phyloP scores from a whole-genome alignment of 2,113 vertebrate genomes.

The Pterophyllum scalare region DNA sequence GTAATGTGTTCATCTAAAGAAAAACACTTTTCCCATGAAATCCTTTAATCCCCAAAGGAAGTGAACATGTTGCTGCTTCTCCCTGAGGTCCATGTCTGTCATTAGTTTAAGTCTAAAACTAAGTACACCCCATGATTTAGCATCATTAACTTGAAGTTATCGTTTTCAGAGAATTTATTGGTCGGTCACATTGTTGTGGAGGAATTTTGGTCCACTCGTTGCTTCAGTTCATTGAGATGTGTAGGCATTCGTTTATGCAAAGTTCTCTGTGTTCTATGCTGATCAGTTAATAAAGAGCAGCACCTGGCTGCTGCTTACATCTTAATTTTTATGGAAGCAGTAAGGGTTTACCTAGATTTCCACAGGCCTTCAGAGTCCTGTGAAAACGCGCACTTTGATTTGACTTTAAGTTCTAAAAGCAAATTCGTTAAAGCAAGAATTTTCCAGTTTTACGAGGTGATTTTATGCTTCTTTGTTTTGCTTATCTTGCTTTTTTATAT shows the following conservation, averaged over 20 bases:
- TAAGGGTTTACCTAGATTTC: too few relatives aligned
- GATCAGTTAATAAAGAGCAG: too few relatives aligned
- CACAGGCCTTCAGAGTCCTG: too few relatives aligned
- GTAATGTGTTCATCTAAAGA: neutral
- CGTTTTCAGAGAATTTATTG: neutral
- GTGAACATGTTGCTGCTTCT: neutral
- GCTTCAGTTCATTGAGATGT: neutral
- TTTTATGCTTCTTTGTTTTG: neutral
- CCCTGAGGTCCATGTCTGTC: neutral
- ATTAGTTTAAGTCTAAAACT: too few relatives aligned
- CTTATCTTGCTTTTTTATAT: neutral
- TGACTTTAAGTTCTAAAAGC: too few relatives aligned
- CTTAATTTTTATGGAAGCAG: too few relatives aligned
- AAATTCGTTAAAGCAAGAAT: neutral
- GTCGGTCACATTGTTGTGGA: too few relatives aligned
- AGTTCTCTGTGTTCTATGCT: too few relatives aligned
- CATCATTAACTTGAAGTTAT: neutral
- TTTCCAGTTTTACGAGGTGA: neutral
- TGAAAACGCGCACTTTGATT: too few relatives aligned
- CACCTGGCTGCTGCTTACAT: too few relatives aligned
- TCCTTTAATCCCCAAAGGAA: too few relatives aligned
- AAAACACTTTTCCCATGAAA: neutral
- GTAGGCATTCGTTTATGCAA: too few relatives aligned
- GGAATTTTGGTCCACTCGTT: neutral
- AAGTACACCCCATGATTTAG: neutral